Conservation (phyloP, 2,797 vertebrate species). For the Melanotaenia boesemani region DNA sequence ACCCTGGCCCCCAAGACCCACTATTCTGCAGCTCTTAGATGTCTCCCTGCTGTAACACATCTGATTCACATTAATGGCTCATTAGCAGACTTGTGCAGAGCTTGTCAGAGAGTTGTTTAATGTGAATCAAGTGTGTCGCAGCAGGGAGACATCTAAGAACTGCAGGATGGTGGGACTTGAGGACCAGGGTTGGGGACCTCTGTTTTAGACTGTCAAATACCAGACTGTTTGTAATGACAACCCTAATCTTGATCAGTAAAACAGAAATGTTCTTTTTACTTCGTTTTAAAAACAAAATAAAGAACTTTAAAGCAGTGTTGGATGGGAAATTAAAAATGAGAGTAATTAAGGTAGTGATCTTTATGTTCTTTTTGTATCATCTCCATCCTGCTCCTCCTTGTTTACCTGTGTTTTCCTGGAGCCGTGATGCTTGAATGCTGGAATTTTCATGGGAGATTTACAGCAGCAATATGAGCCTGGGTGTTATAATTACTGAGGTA, state of each 20-base stretch:
- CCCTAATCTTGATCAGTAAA: background rate
- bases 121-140: too few relatives aligned
- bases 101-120: too few relatives aligned
- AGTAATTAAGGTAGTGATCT: background rate
- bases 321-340: conserved; percentile 2
- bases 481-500: conserved; percentile 57
- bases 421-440: conserved; percentile 29
- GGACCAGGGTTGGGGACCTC: too few relatives aligned
- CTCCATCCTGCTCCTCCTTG: conserved; percentile 10
- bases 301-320: background rate
- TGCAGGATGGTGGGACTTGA: too few relatives aligned
- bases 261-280: background rate
- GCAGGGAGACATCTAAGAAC: too few relatives aligned
- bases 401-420: conserved; percentile 56
- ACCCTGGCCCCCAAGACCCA: too few relatives aligned
- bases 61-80: too few relatives aligned
- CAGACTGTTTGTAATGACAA: too few relatives aligned
- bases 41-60: too few relatives aligned
- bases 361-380: conserved; percentile 10
- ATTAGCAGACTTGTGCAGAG: too few relatives aligned
- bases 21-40: too few relatives aligned
- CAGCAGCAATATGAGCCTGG: conserved; percentile 32
- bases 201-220: too few relatives aligned
- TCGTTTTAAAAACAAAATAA: background rate
- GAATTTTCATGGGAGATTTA: conserved; percentile 55